phyloP scores from a whole-genome alignment of 2,113 vertebrate genomes.

The Oceanodroma tethys region DNA sequence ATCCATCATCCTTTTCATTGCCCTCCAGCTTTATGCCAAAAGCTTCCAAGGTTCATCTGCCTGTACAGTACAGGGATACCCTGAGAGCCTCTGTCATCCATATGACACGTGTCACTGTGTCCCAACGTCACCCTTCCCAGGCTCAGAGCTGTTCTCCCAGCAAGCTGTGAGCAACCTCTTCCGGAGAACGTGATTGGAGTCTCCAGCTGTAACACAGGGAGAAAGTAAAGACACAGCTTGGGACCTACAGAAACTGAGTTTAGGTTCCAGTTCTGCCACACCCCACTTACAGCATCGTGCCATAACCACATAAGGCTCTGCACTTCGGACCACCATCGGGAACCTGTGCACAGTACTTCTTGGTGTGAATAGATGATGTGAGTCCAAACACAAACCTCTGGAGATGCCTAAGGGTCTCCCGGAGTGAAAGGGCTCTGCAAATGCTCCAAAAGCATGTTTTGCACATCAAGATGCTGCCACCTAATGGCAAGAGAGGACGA shows the following conservation, averaged over 20 bases:
- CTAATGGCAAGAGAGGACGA: neutral
- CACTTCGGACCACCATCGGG: neutral
- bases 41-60: neutral
- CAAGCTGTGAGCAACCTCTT: neutral
- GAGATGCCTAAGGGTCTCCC: neutral
- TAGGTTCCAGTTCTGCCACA: neutral
- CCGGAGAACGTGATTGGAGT: neutral
- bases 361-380: neutral
- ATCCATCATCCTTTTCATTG: neutral
- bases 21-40: neutral
- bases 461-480: constrained; percentile 44
- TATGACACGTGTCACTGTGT: neutral
- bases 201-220: neutral
- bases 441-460: neutral
- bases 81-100: neutral
- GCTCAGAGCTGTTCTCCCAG: neutral
- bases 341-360: neutral
- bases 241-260: neutral
- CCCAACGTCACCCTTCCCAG: neutral
- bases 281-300: neutral
- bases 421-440: neutral
- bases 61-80: neutral
- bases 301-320: neutral
- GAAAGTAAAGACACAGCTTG: neutral
- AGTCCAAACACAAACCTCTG: neutral